Percentiles rank a stretch among this genome's conserved stretches.
Evolutionary conservation across 2,113 vertebrate species (phyloP).

Genomic region (Murina feae): DNA sequence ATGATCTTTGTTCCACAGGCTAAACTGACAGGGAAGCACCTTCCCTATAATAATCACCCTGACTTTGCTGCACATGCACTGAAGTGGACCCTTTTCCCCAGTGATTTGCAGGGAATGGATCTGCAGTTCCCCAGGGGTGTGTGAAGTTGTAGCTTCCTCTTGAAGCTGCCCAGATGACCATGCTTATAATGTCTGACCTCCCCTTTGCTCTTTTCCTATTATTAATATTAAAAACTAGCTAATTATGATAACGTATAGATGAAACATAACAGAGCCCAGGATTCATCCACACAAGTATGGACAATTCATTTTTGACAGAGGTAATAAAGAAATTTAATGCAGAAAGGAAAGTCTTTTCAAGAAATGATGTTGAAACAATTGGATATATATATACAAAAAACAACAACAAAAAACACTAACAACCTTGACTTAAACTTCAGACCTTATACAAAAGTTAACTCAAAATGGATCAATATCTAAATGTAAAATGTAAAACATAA

Average conservation of each 20-base stretch:
- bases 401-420: not conserved
- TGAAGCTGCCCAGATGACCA: not conserved
- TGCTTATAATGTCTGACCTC: not conserved
- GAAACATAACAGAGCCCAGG: not conserved
- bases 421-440: not conserved
- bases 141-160: not conserved
- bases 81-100: not conserved
- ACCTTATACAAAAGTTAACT: not conserved
- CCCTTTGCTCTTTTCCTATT: not conserved
- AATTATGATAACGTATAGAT: not conserved
- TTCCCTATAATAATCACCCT: not conserved
- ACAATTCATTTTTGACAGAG: not conserved
- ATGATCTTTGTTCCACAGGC: not conserved
- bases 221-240: not conserved
- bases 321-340: not conserved
- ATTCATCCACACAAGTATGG: not conserved
- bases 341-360: not conserved
- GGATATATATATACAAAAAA: not conserved
- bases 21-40: not conserved
- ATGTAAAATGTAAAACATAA: not conserved
- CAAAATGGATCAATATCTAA: not conserved
- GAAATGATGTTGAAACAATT: not conserved
- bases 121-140: not conserved
- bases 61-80: not conserved
- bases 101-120: not conserved